Evolutionary conservation across 2,113 vertebrate genomes (phyloP), one percentile per base, ranked within the genome.

Genomic region (Centrocercus urophasianus): DNA sequence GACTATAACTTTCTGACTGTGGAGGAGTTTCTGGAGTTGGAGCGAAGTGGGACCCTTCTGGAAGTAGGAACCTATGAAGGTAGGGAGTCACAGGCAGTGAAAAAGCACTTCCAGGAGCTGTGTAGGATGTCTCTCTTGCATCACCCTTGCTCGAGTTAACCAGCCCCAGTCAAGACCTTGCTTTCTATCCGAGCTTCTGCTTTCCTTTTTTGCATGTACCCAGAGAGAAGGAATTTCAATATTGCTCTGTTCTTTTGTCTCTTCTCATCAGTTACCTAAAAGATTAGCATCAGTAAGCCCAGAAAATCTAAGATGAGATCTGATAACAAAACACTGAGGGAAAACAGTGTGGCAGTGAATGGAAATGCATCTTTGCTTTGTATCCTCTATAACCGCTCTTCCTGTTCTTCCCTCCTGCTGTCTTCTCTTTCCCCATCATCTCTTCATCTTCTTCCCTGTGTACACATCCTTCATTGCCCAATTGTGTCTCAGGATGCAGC

Each of bases 21-120:
- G 93, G 98, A 99, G 89, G 98, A 99, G 54, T 99, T 99, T 96
- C 96, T 98, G 96, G 98, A 99, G 84, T 98, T 99, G 75, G 99
- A 99, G 93, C 96, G 98, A 95, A 99, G 98, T 50, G 99, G 99
- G 56, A 99, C 99, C 57, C 98, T 99, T 79, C 98, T 99, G 95
- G 99, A 99, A 98, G 98, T 99, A 21, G 99, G 99, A 97, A 99
- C 99, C 63, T 99, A 99, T 93, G 99, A 99, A 97, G 99, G 99
- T 99, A 98, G 93, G 97, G 50, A 78, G 18, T 10, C 24, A 47
- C 0, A 0, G 36, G 38, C 42, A 57, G n/a, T 57, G 52, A 74
- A 47, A 83, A 76, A 69, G 13, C 50, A 12, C 18, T n/a, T 57
- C 30, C 43, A 1, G 16, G 54, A 32, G 45, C 11, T 0, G 0